Conservation (phyloP, 2,797 vertebrate genomes). For the Notamacropus eugenii region DNA sequence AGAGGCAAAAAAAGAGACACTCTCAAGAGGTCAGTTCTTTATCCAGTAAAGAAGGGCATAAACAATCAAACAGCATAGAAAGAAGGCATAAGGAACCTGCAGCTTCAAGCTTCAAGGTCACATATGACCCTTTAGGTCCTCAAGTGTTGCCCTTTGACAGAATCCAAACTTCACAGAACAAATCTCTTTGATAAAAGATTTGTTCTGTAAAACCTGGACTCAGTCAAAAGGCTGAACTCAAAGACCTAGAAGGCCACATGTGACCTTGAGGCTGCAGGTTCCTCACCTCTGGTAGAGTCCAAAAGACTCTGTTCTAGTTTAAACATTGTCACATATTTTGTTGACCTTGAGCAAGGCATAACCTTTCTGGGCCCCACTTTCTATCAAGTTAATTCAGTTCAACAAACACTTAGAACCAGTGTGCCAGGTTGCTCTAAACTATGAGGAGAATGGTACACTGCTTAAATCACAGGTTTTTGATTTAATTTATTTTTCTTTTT, state of each 20-base stretch:
- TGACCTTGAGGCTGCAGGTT: no score
- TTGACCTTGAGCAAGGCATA: background rate
- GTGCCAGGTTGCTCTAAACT: background rate
- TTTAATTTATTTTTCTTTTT: background rate
- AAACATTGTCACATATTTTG: background rate
- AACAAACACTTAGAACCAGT: background rate
- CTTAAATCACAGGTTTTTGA: background rate
- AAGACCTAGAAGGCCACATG: no score
- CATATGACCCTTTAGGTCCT: no score
- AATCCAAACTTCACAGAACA: no score
- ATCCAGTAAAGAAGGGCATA: background rate
- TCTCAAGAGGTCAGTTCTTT: background rate
- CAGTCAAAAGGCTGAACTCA: no score
- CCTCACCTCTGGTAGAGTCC: background rate
- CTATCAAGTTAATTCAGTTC: background rate
- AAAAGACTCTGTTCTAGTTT: background rate
- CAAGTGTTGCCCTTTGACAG: no score
- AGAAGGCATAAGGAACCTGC: no score
- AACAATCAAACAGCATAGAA: background rate
- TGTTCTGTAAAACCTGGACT: no score
- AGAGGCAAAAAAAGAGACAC: background rate
- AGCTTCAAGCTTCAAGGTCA: no score
- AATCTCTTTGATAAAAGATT: no score
- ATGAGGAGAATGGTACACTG: background rate
- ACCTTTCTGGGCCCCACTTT: background rate